Percentiles rank a stretch among this genome's conserved stretches.
Evolutionary conservation across 2,797 vertebrate species (phyloP).

Genomic region (Leucoraja ocellata): DNA sequence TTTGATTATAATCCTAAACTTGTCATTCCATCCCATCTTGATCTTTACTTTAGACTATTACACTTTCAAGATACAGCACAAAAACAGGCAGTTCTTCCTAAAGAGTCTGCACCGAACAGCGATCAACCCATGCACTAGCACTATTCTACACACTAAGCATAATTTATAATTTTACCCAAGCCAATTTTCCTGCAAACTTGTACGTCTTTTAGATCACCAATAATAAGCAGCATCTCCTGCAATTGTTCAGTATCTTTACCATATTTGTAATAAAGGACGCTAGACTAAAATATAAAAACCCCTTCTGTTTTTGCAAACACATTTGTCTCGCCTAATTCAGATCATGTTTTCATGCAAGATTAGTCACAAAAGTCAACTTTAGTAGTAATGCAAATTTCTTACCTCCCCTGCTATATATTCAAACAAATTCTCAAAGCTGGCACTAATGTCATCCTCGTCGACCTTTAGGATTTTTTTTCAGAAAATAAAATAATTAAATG

Average conservation of each 20-base stretch:
- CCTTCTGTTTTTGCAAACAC: background rate
- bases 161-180: no score
- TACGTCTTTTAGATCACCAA: background rate
- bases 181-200: no score
- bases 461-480: conserved; percentile 50
- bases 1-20: background rate
- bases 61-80: no score
- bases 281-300: background rate
- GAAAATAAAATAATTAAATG: background rate
- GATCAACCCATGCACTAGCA: no score
- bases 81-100: no score
- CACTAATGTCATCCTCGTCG: conserved; percentile 69
- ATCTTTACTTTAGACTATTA: no score
- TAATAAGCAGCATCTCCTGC: background rate
- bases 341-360: background rate
- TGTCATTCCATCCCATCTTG: background rate
- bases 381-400: conserved; percentile 45
- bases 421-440: conserved; percentile 73
- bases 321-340: background rate
- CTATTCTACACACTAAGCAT: no score
- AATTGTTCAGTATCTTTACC: background rate
- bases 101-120: no score
- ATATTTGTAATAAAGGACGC: background rate
- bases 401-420: conserved; percentile 73
- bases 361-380: background rate